Base-by-base conservation (phyloP, 2,888 invertebrate genomes). In the Acanthosepion esculentum region DNA sequence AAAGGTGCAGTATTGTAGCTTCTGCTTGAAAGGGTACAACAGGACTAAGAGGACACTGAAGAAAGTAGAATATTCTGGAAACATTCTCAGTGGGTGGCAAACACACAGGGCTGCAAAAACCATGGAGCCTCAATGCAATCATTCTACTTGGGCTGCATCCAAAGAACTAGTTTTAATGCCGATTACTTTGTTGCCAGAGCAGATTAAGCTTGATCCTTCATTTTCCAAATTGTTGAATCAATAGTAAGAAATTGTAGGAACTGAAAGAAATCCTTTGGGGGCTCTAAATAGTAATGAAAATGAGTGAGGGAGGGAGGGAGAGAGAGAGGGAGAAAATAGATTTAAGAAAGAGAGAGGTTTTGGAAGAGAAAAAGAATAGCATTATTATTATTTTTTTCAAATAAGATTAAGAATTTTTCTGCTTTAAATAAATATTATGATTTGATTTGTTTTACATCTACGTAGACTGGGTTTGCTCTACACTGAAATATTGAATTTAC, bases 111-210 rank as follows among this genome's bases (percentile, higher is more conserved):
- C 15, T 15, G 78, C n/a, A 78, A 78, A 78, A 78, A 78, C n/a
- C 33, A 15, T 78, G 78, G 78, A n/a, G 15, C 78, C 78, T 78
- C n/a, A 33, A 78, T n/a, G 33, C n/a, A 59, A 59, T 59, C 59
- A n/a, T 78, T 78, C 78, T 78, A 78, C 78, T n/a, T 18, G n/a
- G 78, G 78, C 78, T 78, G 78, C 78, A 78, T 78, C n/a, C 78
- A 78, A 78, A 78, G 78, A 78, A 78, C 78, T 78, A 78, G 6
- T 23, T 59, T 59, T 23, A 20, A 33, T 33, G n/a, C n/a, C 12
- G n/a, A 78, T 29, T n/a, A n/a, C 12, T 78, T 78, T 78, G 18
- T 78, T 8, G n/a, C 12, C 78, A 78, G 78, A n/a, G 5, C n/a
- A 78, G 12, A n/a, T 78, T 78, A 18, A 33, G 10, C 8, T 78